Base-by-base conservation (phyloP, 1,140 invertebrate species). In the Drosophila triauraria region DNA sequence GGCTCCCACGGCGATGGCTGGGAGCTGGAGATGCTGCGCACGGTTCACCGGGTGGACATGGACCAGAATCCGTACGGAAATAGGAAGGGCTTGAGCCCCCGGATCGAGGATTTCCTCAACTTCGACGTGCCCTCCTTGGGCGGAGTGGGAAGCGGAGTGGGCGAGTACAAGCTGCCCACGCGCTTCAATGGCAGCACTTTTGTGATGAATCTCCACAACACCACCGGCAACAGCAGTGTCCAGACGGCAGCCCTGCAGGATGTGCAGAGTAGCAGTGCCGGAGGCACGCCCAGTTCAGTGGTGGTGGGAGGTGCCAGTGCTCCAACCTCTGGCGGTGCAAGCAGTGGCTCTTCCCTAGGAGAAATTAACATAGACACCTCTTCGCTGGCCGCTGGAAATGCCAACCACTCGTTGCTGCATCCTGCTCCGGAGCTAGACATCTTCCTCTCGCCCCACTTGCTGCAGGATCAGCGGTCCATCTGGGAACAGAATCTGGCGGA, bases 51-150 rank as follows among this genome's bases (percentile, higher is more conserved):
- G 80, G 93, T 94, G 48, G 94, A 94, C 25, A 79, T 83, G 2
- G 69, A 74, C 47, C 85, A 90, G 12, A 95, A 94, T 75, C 93
- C 95, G 0, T 95, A 96, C 84, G 95, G 95, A 0, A 97, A 97
- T 92, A 95, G 94, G 76, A 92, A 96, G 25, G 95, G 96, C 35
- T 94, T 95, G 6, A 93, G 95, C 56, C 93, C 96, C n/a, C 77
- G 96, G 2, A 95, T 95, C 54, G 95, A 96, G 85, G 95, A 93
- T 59, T 91, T 95, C 7, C 93, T 94, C 32, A 82, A 93, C 25
- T 95, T 94, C 69, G 94, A 94, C 82, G 85, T 93, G 17, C 27
- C 47, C 25, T 35, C 48, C 3, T 12, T 10, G 32, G 40, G 23
- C 3, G 59, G 38, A 5, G 13, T 60, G 27, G 46, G 30, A 8